Evolutionary conservation across 2,797 vertebrate species (phyloP).

Genomic region (Sphenodon punctatus): DNA sequence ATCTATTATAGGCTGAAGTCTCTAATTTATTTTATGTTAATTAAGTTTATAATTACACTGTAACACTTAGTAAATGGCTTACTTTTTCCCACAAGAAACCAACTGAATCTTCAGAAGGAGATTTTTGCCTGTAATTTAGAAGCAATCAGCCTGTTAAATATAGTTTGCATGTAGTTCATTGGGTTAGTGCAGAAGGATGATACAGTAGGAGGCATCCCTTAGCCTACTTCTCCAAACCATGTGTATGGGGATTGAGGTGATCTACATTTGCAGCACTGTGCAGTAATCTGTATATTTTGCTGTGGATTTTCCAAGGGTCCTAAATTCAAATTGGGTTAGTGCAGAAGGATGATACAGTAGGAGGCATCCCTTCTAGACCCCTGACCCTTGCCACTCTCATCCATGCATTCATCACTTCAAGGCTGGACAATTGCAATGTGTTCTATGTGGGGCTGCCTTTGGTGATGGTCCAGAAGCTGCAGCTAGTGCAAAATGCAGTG

Average conservation of each 20-base stretch:
- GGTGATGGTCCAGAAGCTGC: no score
- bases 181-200: background rate
- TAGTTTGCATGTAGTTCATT: conserved; percentile 46
- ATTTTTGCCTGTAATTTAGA: conserved; percentile 56
- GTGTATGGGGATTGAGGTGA: no score
- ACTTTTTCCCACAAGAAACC: conserved; percentile 59
- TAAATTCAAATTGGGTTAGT: conserved; percentile 25
- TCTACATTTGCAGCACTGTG: no score
- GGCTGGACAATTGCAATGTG: no score
- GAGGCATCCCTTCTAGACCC: background rate
- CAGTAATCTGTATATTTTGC: no score
- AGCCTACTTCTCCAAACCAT: background rate
- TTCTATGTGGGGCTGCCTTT: no score
- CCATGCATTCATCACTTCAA: no score
- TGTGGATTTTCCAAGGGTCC: no score
- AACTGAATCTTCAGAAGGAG: conserved; percentile 34
- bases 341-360: background rate
- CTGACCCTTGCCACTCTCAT: no score
- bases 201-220: background rate
- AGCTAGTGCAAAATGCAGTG: no score
- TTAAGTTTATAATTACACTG: conserved; percentile 59
- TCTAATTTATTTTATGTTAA: conserved; percentile 66
- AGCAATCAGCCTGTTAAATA: conserved; percentile 51
- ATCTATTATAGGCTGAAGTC: conserved; percentile 27
- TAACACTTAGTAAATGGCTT: conserved; percentile 47